Percentiles rank a stretch among this genome's conserved stretches.
Conservation (phyloP, 2,888 invertebrate species). For the Cephus rjabovi region DNA sequence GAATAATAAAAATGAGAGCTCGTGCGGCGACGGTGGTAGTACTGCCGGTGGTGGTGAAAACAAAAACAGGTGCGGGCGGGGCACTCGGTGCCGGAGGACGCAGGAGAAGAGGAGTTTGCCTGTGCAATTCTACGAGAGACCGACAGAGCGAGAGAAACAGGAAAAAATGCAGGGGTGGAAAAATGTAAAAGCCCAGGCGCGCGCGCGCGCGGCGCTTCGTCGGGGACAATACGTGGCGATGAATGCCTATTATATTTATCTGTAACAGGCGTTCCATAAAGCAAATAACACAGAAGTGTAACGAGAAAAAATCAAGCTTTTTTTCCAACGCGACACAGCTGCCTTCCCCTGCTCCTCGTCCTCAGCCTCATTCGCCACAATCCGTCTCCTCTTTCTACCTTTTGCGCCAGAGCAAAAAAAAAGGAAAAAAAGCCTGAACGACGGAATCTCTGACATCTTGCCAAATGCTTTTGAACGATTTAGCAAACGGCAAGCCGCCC, state of each 20-base stretch:
- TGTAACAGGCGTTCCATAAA: slow-evolving; percentile 67
- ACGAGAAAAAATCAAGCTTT: slow-evolving; percentile 50
- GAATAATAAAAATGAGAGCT: slow-evolving; percentile 64
- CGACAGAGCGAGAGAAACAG: slow-evolving; percentile 19
- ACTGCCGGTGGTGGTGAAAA: slow-evolving; percentile 26
- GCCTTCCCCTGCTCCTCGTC: not conserved
- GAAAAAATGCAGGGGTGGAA: slow-evolving; percentile 39
- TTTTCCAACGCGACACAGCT: too few relatives aligned
- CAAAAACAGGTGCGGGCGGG: slow-evolving; percentile 23
- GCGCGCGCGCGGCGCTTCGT: slow-evolving; percentile 57
- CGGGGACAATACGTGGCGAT: slow-evolving; percentile 64
- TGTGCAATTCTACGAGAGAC: slow-evolving; percentile 20
- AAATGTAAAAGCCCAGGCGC: slow-evolving; percentile 63
- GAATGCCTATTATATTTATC: slow-evolving; percentile 67
- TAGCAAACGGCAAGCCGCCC: too few relatives aligned
- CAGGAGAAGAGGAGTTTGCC: not conserved
- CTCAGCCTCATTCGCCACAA: slow-evolving; percentile 7
- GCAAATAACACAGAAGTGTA: slow-evolving; percentile 64
- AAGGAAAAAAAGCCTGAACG: slow-evolving; percentile 10
- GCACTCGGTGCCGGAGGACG: slow-evolving; percentile 10
- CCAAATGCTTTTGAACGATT: too few relatives aligned
- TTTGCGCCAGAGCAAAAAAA: slow-evolving; percentile 1
- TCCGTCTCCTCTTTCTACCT: slow-evolving; percentile 3
- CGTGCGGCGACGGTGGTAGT: slow-evolving; percentile 42
- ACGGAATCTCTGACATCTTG: not conserved